Base-by-base conservation (phyloP, 1,140 invertebrate genomes). In the Linepithema humile region DNA sequence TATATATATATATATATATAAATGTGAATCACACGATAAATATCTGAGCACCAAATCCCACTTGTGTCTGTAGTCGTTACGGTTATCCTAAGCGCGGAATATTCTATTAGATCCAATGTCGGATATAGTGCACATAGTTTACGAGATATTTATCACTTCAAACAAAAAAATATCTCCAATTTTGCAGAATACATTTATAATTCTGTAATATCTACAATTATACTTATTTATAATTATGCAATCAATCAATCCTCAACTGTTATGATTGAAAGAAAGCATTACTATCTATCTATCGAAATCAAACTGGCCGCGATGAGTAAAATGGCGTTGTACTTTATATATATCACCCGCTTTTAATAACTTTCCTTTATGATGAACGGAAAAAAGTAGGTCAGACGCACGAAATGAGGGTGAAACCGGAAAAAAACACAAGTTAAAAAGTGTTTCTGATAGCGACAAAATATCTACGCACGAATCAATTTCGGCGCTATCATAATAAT, bases 1-100 rank as follows among this genome's bases (percentile, higher is more conserved):
- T 62, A 29, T 23, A 32, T 29, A 43, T 50, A 29, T 53, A 9
- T n/a, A 26, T 83, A 69, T 55, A 80, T 80, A 17, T 80, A 59
- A 72, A 88, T 88, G 23, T n/a, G n/a, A 57, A 53, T 69, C 62
- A 86, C 43, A 85, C 43, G 20, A 64, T 57, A 87, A 86, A 60
- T 43, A 57, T 73, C 20, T 40, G 15, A 73, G 78, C 85, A 87
- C 77, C 20, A 70, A 83, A 59, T 70, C 23, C 32, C n/a, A 86
- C 57, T 86, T 70, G 43, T 64, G 38, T 69, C 45, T 82, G 38
- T 10, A 17, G 32, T 12, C 17, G 23, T 55, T 70, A 26, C 38
- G 20, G 9, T 65, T 50, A 70, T 15, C n/a, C 9, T 20, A 55
- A 57, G 23, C 17, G n/a, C 23, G 26, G 15, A 53, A 78, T 40